These are phyloP conservation scores for Nesidiocoris tenuis DNA, from an alignment of 2,888 invertebrate genomes.

Conservation along the genomic window DNA sequence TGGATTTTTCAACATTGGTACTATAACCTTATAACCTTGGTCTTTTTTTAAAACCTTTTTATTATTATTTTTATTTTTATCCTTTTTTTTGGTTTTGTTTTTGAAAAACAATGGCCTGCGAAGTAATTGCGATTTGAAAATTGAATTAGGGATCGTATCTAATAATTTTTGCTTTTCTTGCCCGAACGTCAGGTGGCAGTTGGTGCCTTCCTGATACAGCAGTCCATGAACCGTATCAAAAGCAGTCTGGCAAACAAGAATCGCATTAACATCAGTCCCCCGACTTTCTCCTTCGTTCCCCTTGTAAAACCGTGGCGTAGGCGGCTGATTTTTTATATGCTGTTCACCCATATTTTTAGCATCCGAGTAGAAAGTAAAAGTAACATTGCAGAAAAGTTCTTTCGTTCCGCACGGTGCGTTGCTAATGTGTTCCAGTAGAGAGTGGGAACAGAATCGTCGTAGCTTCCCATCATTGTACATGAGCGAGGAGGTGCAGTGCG, in stretches of 20 bases:
- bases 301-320: background rate
- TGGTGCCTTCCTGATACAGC: too few species aligned
- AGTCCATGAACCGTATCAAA: background rate
- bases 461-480: background rate
- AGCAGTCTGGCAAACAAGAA: background rate
- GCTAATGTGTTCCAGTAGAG: background rate
- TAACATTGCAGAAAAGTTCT: background rate
- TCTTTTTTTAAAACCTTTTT: too few species aligned
- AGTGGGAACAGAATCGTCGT: background rate
- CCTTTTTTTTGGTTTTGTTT: too few species aligned
- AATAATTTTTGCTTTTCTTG: too few species aligned
- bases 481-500: too few species aligned
- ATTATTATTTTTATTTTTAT: too few species aligned
- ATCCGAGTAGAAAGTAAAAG: background rate
- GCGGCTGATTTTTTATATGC: background rate
- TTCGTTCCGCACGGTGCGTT: background rate
- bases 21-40: too few species aligned
- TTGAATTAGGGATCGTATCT: too few species aligned
- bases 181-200: too few species aligned
- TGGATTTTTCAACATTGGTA: too few species aligned
- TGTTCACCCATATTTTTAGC: background rate
- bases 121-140: too few species aligned
- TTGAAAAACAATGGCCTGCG: too few species aligned
- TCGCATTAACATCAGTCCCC: background rate
- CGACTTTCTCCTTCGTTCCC: background rate